Evolutionary conservation across 2,113 vertebrate genomes (phyloP), one percentile per base, ranked within the genome.

Genomic region (Microtus pennsylvanicus): DNA sequence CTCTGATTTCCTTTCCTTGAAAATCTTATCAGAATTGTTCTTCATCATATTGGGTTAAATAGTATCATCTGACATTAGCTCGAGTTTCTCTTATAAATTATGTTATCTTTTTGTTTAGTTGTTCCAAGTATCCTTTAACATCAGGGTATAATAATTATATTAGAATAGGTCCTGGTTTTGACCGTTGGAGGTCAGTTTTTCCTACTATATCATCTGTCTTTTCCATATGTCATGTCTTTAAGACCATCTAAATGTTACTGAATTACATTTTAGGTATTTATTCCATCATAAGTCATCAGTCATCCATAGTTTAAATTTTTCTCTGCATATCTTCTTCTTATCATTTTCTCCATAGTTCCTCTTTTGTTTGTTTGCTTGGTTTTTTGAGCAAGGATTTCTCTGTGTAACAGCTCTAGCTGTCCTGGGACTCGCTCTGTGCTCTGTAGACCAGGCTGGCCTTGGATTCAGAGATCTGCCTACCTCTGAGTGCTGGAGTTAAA

Each of bases 21-120:
- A 72, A 95, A 77, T 82, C 6, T 95, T n/a, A 17, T 61, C 92
- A 92, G 45, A 83, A 87, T 85, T 35, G 28, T 38, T 45, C 52
- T 90, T 95, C 17, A 81, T 67, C 69, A 3, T 65, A 30, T 74
- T 74, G 33, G 78, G 61, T 67, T 45, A 72, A 94, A 86, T 50
- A 42, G 13, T 90, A 9, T 17, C 76, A 6, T 67, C 42, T 86
- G 6, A 45, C 52, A 12, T 61, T 67, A 83, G 61, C 21, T 38
- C 83, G 33, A 3, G 77, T 94, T 92, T 82, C 67, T 58, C 17
- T 89, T 52, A 30, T 22, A 87, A 87, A 69, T 70, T 50, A 63
- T 65, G 52, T 55, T 45, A 35, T 70, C 50, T 12, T 58, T 74
- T 74, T 94, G n/a, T 30, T 89, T 91, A 30, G 13, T 50, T 55